Conservation (phyloP, 2,888 invertebrate genomes). For the Diadegma fenestrale region DNA sequence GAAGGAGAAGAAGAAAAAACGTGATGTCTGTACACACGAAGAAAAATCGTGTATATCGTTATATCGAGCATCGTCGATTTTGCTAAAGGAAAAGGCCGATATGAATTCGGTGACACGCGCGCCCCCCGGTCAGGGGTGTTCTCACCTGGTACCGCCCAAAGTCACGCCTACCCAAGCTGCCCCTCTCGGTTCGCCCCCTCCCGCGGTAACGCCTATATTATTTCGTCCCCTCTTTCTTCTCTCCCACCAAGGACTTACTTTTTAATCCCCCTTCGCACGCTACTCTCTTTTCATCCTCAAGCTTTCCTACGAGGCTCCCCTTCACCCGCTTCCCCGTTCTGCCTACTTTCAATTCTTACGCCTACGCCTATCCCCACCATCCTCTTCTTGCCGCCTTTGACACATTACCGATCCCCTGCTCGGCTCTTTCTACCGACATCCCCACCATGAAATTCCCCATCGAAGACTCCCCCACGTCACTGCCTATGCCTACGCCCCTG, state of each 20-base stretch:
- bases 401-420: conserved; percentile 39
- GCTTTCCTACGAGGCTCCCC: conserved; percentile 70
- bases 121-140: conserved; percentile 79
- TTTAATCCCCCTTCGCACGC: conserved; percentile 23
- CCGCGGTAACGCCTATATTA: conserved; percentile 82
- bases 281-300: conserved; percentile 55
- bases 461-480: conserved; percentile 41
- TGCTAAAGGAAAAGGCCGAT: conserved; percentile 66
- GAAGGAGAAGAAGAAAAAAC: not conserved
- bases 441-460: conserved; percentile 32
- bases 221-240: conserved; percentile 69
- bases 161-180: conserved; percentile 84
- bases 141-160: conserved; percentile 84
- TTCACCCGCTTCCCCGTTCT: conserved; percentile 54
- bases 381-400: not conserved
- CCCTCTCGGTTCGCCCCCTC: conserved; percentile 65
- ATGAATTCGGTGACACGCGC: conserved; percentile 76
- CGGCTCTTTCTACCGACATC: conserved; percentile 41
- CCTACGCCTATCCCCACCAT: conserved; percentile 59
- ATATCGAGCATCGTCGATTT: conserved; percentile 1
- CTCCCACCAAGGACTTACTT: conserved; percentile 7
- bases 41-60: not conserved
- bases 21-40: not conserved
- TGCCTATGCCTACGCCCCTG: conserved; percentile 64
- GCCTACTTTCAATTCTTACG: conserved; percentile 69